These are phyloP conservation scores for Philopotamus ludificatus DNA, from an alignment of 1,140 invertebrate species.

Conservation along the genomic window DNA sequence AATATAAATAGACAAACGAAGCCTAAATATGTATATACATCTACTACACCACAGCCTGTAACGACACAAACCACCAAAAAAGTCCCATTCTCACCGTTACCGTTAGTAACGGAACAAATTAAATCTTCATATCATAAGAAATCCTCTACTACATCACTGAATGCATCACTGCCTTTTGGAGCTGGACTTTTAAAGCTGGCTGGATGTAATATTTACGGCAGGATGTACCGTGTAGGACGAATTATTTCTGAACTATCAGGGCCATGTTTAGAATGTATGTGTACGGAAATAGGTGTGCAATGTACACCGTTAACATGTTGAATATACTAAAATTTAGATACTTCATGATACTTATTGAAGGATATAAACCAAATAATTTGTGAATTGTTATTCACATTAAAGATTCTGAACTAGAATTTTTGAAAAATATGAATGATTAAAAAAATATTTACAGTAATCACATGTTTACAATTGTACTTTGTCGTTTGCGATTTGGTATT, in stretches of 20 bases:
- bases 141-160: conserved; percentile 38
- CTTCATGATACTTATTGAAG: no score
- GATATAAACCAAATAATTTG: no score
- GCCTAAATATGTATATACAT: conserved; percentile 25
- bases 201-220: conserved; percentile 89
- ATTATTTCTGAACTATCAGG: conserved; percentile 82
- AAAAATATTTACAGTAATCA: no score
- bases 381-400: no score
- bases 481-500: no score
- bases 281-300: conserved; percentile 83
- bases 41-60: conserved; percentile 17
- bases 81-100: conserved; percentile 29
- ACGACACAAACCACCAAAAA: conserved; percentile 27
- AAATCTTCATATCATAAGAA: conserved; percentile 29
- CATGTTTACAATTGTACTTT: no score
- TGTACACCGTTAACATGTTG: conserved; percentile 72
- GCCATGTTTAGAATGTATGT: conserved; percentile 80
- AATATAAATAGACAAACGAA: conserved; percentile 31
- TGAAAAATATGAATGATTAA: no score
- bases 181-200: conserved; percentile 71
- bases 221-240: conserved; percentile 82
- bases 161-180: conserved; percentile 43
- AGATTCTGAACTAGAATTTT: no score
- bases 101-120: conserved; percentile 38
- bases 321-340: no score